These are phyloP conservation scores for Amblyjoppa fuscipennis DNA, from an alignment of 2,888 invertebrate genomes.

Conservation along the genomic window DNA sequence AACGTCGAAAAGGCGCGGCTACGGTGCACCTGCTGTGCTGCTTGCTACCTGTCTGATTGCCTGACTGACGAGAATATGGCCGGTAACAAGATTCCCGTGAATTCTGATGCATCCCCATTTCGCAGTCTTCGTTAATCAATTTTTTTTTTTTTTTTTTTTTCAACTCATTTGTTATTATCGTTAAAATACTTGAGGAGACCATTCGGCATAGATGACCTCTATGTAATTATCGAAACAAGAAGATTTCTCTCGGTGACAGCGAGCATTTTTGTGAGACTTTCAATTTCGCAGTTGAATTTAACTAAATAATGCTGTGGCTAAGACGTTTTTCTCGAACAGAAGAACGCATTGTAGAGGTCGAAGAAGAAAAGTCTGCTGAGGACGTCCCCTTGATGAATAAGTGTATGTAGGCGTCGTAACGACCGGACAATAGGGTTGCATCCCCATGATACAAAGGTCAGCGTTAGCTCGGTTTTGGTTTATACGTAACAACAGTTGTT, in stretches of 20 bases:
- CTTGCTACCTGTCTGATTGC: conserved; percentile 6
- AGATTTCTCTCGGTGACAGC: too few species aligned
- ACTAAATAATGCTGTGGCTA: too few species aligned
- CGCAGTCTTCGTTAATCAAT: not conserved
- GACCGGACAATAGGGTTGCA: conserved; percentile 31
- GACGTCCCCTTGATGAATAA: not conserved
- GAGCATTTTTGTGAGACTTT: too few species aligned
- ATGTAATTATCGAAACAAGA: too few species aligned
- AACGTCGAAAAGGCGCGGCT: conserved; percentile 67
- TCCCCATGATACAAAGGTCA: conserved; percentile 32
- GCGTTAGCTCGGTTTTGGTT: conserved; percentile 49
- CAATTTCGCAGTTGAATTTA: too few species aligned
- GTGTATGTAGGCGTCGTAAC: conserved; percentile 22
- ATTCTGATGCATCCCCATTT: conserved; percentile 1
- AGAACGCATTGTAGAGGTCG: not conserved
- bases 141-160: not conserved
- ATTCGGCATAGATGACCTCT: too few species aligned
- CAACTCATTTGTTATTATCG: not conserved
- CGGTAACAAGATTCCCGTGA: conserved; percentile 16
- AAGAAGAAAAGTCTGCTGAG: not conserved
- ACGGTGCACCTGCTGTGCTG: conserved; percentile 53
- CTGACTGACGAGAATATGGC: conserved; percentile 11
- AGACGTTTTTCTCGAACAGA: not conserved
- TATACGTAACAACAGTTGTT: conserved; percentile 39
- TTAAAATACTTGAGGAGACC: too few species aligned